Base-by-base conservation (phyloP, 2,113 vertebrate species). In the Tachysurus vachellii region DNA sequence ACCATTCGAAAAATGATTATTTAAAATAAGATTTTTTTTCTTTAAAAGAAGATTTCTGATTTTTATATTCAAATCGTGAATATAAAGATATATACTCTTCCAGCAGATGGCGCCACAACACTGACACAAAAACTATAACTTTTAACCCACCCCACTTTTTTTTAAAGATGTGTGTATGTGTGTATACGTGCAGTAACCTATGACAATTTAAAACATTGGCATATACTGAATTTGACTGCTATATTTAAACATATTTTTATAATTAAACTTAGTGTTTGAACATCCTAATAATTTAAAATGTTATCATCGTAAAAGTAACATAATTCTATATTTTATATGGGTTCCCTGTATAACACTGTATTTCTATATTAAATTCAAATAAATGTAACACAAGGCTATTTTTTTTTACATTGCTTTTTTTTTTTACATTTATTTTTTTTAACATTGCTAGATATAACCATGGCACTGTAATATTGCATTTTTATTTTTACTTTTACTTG, bases 31-130 rank as follows among this genome's bases (percentile, higher is more conserved):
- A 8, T 7, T 75, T n/a, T n/a, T n/a, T n/a, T n/a, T n/a, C n/a
- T n/a, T n/a, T n/a, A n/a, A n/a, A n/a, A n/a, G n/a, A n/a, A n/a
- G n/a, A n/a, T n/a, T n/a, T n/a, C n/a, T n/a, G n/a, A n/a, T n/a
- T n/a, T n/a, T n/a, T n/a, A n/a, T n/a, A n/a, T n/a, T n/a, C 68
- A 70, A 42, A 70, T 6, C 2, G 68, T 70, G 28, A 36, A n/a
- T 23, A 76, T 11, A 36, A 17, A 4, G 8, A 1, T 21, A 36
- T 81, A 13, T 44, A 23, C 0, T 14, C 19, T 3, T 76, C 70
- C 83, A 85, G 80, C 53, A 81, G 75, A 82, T 82, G 85, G 85
- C n/a, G 31, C 64, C 53, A 87, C 3, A 73, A 82, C n/a, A n/a
- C 42, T 3, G 14, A 57, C 47, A 56, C 14, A 6, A 21, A 19